Conservation (phyloP, 2,888 invertebrate species). For the Xanthia icteritia region DNA sequence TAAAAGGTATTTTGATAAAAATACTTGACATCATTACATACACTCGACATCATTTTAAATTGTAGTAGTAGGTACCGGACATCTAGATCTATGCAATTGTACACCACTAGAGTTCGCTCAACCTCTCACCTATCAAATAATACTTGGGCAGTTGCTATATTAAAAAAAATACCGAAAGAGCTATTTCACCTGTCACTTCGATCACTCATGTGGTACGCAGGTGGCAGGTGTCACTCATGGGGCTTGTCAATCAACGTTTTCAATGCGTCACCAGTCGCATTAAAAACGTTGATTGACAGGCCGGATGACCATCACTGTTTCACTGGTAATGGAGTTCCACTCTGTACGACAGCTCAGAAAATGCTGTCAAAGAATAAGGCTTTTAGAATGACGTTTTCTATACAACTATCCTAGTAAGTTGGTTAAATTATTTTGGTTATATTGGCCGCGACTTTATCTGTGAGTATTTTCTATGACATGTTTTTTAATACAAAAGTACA, state of each 20-base stretch:
- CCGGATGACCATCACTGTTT: background rate
- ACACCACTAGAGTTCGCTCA: background rate
- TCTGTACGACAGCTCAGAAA: background rate
- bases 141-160: background rate
- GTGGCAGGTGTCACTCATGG: background rate
- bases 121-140: too few relatives aligned
- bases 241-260: background rate
- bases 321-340: background rate
- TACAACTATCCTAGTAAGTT: background rate
- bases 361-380: background rate
- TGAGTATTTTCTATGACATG: background rate
- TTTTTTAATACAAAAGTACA: background rate
- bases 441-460: background rate
- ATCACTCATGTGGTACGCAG: background rate
- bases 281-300: background rate
- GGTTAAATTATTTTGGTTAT: background rate
- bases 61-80: background rate
- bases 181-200: background rate
- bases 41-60: background rate
- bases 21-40: background rate
- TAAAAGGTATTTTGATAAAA: background rate
- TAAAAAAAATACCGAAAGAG: background rate
- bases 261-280: background rate
- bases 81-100: too few relatives aligned
- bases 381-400: background rate